Evolutionary conservation across 2,888 invertebrate genomes (phyloP).

Genomic region (Drosophila colorata): DNA sequence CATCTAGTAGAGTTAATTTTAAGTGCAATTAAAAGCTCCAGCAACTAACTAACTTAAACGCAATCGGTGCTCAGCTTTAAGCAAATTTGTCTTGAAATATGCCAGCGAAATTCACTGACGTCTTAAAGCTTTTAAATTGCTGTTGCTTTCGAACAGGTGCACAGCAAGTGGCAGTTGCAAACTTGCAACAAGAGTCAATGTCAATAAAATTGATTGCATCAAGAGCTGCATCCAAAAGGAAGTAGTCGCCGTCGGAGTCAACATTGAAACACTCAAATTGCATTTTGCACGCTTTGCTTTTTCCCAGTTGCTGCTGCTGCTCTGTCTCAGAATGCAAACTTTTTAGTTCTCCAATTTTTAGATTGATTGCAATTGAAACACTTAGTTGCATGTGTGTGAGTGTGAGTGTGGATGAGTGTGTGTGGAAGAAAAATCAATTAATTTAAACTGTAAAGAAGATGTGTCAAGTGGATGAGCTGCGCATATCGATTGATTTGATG

Average conservation of each 20-base stretch:
- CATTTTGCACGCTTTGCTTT: conserved; percentile 36
- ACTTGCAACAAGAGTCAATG: conserved; percentile 42
- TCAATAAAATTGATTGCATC: conserved; percentile 55
- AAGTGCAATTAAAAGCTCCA: conserved; percentile 5
- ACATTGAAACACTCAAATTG: conserved; percentile 49
- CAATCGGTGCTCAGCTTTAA: background rate
- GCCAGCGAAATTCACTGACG: background rate
- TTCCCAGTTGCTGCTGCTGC: background rate
- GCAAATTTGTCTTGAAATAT: background rate
- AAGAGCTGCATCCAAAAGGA: conserved; percentile 27
- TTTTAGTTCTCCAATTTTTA: conserved; percentile 43
- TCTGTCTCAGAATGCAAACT: conserved; percentile 35
- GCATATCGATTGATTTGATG: conserved; percentile 40
- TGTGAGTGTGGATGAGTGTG: background rate
- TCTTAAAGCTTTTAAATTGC: conserved; percentile 28
- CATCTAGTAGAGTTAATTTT: conserved; percentile 28
- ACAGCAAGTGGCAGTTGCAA: conserved; percentile 36
- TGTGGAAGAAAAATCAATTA: conserved; percentile 49
- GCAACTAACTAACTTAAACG: background rate
- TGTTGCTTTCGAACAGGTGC: conserved; percentile 43
- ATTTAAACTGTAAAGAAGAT: conserved; percentile 25
- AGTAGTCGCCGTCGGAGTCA: conserved; percentile 1
- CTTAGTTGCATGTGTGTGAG: background rate
- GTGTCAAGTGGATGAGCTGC: conserved; percentile 2
- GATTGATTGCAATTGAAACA: conserved; percentile 63